Evolutionary conservation across 2,888 invertebrate genomes (phyloP).

Genomic region (Epistrophe eligans): DNA sequence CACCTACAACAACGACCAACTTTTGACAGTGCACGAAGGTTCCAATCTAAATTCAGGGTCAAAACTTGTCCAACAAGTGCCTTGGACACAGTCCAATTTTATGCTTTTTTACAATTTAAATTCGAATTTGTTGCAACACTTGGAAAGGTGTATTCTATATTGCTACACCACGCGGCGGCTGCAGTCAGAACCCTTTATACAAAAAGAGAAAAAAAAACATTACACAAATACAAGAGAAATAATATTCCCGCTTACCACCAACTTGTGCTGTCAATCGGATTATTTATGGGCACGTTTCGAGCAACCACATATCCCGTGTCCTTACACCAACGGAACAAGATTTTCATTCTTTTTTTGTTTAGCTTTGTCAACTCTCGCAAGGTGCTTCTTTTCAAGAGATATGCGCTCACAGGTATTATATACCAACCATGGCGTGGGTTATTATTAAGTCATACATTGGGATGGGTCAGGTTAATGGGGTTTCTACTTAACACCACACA

Average conservation of each 20-base stretch:
- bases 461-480: conserved; percentile 67
- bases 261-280: conserved; percentile 70
- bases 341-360: background rate
- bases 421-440: conserved; percentile 18
- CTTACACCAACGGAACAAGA: conserved; percentile 23
- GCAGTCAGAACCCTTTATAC: conserved; percentile 47
- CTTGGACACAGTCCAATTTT: conserved; percentile 62
- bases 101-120: conserved; percentile 60
- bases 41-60: conserved; percentile 35
- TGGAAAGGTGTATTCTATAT: conserved; percentile 55
- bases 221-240: conserved; percentile 17
- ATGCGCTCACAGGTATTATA: background rate
- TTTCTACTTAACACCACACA: conserved; percentile 13
- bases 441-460: conserved; percentile 70
- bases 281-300: conserved; percentile 65
- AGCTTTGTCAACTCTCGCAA: conserved; percentile 67
- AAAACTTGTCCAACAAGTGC: conserved; percentile 72
- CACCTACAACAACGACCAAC: conserved; percentile 43
- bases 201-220: background rate
- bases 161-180: background rate
- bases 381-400: conserved; percentile 54
- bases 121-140: conserved; percentile 65
- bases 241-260: conserved; percentile 31
- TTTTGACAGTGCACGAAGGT: conserved; percentile 19
- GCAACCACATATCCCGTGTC: conserved; percentile 56